Conservation (phyloP, 2,888 invertebrate species). For the Polydrusus cervinus region DNA sequence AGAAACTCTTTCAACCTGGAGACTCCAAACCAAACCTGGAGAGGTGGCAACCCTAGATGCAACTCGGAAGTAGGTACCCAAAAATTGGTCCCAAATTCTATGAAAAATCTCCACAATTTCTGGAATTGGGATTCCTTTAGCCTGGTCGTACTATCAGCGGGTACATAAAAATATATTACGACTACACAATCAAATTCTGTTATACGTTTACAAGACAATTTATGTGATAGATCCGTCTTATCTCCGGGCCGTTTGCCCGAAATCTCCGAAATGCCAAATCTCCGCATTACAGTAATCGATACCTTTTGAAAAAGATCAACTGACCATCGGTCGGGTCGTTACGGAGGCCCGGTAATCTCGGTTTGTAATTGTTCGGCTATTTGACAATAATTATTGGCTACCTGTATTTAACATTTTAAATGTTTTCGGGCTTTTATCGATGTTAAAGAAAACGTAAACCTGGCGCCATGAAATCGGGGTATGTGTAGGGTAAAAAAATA, state of each 20-base stretch:
- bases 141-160: not conserved
- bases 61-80: not conserved
- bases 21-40: too few relatives aligned
- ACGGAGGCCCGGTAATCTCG: slow-evolving; percentile 28
- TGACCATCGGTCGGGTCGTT: slow-evolving; percentile 31
- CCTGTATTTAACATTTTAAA: slow-evolving; percentile 38
- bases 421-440: slow-evolving; percentile 23
- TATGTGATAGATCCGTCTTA: slow-evolving; percentile 40
- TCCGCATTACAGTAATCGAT: slow-evolving; percentile 38
- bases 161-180: not conserved
- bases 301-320: slow-evolving; percentile 51
- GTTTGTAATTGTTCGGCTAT: slow-evolving; percentile 36
- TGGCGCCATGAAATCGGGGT: slow-evolving; percentile 41
- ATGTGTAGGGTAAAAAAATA: slow-evolving; percentile 5
- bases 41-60: too few relatives aligned
- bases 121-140: slow-evolving; percentile 5
- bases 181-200: slow-evolving; percentile 19
- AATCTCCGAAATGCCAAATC: slow-evolving; percentile 42
- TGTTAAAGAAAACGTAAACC: slow-evolving; percentile 40
- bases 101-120: slow-evolving; percentile 15
- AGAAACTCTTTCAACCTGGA: too few relatives aligned
- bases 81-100: slow-evolving; percentile 7
- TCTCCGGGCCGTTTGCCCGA: slow-evolving; percentile 17
- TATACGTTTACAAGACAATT: slow-evolving; percentile 41
- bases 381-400: slow-evolving; percentile 31